Conservation (phyloP, 2,888 invertebrate species). For the Drosophila limbata region DNA sequence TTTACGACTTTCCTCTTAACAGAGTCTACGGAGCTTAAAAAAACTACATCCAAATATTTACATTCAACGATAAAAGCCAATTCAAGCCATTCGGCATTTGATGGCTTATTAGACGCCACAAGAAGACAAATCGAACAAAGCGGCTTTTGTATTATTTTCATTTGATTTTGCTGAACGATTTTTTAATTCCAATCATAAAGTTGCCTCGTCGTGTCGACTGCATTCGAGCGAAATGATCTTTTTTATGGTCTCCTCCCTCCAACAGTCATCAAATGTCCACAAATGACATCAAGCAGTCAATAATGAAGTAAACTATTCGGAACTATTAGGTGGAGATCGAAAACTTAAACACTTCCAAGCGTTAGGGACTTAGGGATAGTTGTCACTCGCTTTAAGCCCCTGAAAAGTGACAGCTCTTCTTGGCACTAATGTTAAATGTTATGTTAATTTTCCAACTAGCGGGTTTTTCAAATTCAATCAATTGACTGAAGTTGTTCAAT, state of each 20-base stretch:
- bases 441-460: constrained; percentile 60
- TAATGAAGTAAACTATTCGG: constrained; percentile 59
- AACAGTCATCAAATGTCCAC: constrained; percentile 40
- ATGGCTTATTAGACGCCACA: constrained; percentile 76
- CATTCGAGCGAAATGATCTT: constrained; percentile 58
- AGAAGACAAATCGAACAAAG: constrained; percentile 61
- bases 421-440: constrained; percentile 36
- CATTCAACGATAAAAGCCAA: constrained; percentile 51
- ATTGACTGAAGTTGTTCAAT: constrained; percentile 40
- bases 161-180: constrained; percentile 49
- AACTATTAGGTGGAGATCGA: constrained; percentile 7
- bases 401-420: constrained; percentile 41
- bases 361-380: constrained; percentile 54
- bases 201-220: constrained; percentile 22
- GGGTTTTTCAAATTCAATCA: constrained; percentile 67
- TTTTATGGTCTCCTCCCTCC: constrained; percentile 25
- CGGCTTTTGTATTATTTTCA: constrained; percentile 59
- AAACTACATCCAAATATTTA: constrained; percentile 68
- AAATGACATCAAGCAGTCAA: constrained; percentile 52
- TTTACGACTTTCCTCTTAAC: constrained; percentile 64
- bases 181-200: constrained; percentile 66
- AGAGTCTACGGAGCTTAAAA: constrained; percentile 17
- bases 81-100: constrained; percentile 51
- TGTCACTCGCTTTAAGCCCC: constrained; percentile 8
- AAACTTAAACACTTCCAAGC: constrained; percentile 46